Percentiles rank a stretch among this genome's conserved stretches.
phyloP scores from a whole-genome alignment of 2,113 vertebrate genomes.

The Eupsittula cactorum region DNA sequence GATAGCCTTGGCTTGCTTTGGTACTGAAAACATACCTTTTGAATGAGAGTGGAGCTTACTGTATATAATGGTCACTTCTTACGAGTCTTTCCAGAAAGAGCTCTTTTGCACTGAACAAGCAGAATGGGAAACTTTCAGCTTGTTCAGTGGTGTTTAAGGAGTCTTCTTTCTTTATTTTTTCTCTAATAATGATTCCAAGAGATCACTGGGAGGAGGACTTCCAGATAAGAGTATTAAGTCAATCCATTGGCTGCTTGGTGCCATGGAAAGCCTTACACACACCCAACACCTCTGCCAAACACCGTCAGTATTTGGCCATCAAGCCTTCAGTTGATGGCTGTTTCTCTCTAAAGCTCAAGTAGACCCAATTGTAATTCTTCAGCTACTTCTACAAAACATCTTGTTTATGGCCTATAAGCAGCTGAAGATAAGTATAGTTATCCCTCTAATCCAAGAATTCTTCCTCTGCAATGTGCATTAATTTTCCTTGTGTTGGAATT shows the following conservation, averaged over 20 bases:
- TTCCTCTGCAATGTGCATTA: conserved; percentile 8
- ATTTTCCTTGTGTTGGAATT: conserved; percentile 26
- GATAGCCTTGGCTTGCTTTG: not conserved
- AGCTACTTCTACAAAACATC: not conserved
- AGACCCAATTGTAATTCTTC: not conserved
- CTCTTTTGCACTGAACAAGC: not conserved
- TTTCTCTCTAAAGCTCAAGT: not conserved
- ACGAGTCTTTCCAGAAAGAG: fast-evolving
- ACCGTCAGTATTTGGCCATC: not conserved
- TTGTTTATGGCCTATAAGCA: conserved; percentile 11
- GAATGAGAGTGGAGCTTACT: not conserved
- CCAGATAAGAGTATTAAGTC: not conserved
- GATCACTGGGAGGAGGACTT: not conserved
- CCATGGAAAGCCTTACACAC: not conserved
- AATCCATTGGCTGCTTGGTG: not conserved
- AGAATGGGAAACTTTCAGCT: not conserved
- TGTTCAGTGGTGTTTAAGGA: not conserved
- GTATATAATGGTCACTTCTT: not conserved
- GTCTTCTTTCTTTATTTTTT: not conserved
- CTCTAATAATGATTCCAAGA: not conserved
- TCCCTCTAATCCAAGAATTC: conserved; percentile 10
- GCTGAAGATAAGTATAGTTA: not conserved
- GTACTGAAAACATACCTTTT: not conserved
- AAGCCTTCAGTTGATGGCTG: not conserved
- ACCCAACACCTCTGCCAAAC: not conserved